Base-by-base conservation (phyloP, 2,888 invertebrate genomes). In the Norana najaformis region DNA sequence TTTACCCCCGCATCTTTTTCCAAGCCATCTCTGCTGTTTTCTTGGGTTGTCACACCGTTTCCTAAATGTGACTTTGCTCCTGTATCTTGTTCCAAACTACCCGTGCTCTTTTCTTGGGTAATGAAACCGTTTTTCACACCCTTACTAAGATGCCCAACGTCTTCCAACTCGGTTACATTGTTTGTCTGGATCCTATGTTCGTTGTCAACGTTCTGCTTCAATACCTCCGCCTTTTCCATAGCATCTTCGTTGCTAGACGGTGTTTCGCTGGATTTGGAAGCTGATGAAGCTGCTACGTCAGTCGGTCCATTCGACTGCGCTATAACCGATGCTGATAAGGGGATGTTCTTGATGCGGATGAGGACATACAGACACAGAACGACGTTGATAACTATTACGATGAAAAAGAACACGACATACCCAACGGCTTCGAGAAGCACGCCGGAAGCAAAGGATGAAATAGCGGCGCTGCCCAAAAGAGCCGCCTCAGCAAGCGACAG, bases 401-500 rank as follows among this genome's bases (percentile, higher is more conserved):
- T 69, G 30, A 37, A 11, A 34, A 35, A 89, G 8, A 89, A 53
- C 16, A 35, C 2, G 36, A 37, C n/a, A 20, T 53, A 89, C n/a
- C 89, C 89, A 18, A 35, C 23, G 41, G 89, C 89, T 35, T 89
- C 53, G 11, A 53, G 53, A 1, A 89, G 37, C 5, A 69, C 69
- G 34, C 53, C 89, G 36, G 89, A 89, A 6, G 69, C 47, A 36
- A 53, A 69, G 82, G 35, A 47, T 30, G 89, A n/a, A 18, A 89
- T 89, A 38, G 89, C n/a, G 3, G 1, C 13, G 30, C 89, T 89
- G 69, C 35, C 69, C 18, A 89, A 6, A n/a, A 37, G 53, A 2
- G 37, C 41, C 13, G 89, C 89, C 37, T 89, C 89, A 18, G 89
- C 69, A n/a, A 89, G 8, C 2, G 89, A 41, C 20, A 89, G 30